Evolutionary conservation across 2,888 invertebrate genomes (phyloP).

Genomic region (Ligdia adustata): DNA sequence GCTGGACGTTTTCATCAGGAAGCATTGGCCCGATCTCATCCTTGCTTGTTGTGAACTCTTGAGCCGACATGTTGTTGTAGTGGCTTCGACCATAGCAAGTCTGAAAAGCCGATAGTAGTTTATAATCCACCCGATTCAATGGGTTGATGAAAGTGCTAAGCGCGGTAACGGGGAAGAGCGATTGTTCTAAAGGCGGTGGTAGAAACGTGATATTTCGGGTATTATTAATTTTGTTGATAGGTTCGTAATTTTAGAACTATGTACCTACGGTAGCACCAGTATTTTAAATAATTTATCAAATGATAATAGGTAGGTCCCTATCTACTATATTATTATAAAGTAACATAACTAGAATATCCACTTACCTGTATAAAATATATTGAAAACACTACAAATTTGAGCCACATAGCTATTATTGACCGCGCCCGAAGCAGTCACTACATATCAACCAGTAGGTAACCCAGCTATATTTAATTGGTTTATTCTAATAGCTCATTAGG

Average conservation of each 20-base stretch:
- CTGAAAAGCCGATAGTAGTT: constrained; percentile 2
- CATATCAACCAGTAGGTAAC: not conserved
- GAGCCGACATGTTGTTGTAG: constrained; percentile 55
- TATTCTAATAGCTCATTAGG: too few species aligned
- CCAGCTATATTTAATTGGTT: too few species aligned
- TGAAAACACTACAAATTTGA: not conserved
- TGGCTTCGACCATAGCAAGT: constrained; percentile 35
- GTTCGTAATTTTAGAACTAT: too few species aligned
- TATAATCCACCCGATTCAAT: not conserved
- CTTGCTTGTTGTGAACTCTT: constrained; percentile 61
- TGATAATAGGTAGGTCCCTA: too few species aligned
- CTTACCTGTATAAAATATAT: constrained; percentile 3
- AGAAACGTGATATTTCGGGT: too few species aligned
- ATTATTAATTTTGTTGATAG: too few species aligned
- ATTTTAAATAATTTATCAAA: too few species aligned
- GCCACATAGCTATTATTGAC: not conserved
- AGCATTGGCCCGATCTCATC: constrained; percentile 69
- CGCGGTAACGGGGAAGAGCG: too few species aligned
- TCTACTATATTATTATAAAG: not conserved
- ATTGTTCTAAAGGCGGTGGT: too few species aligned
- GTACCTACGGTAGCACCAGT: too few species aligned
- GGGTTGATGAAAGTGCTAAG: not conserved
- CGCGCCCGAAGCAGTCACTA: not conserved
- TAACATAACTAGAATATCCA: not conserved
- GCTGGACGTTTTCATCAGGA: constrained; percentile 63